phyloP scores from a whole-genome alignment of 1,140 invertebrate genomes.

The Pseudomyrmex cubaensis region DNA sequence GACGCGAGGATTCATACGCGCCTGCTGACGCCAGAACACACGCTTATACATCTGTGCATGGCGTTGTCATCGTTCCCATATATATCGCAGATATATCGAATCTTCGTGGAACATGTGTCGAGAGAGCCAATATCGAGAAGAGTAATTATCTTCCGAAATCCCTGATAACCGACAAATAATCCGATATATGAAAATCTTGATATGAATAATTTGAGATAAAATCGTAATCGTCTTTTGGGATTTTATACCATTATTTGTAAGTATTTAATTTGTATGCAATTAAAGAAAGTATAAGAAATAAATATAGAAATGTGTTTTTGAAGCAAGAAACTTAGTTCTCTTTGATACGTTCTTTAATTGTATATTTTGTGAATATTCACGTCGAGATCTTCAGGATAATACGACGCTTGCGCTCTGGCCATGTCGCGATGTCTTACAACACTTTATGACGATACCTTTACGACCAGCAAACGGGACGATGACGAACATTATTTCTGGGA shows the following conservation, averaged over 20 bases:
- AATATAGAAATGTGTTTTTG: background rate
- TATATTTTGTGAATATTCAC: background rate
- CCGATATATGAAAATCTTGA: background rate
- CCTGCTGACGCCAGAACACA: slow-evolving; percentile 26
- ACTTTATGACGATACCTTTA: background rate
- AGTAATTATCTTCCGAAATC: background rate
- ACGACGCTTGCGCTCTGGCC: background rate
- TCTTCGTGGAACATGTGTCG: background rate
- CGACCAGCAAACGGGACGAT: background rate
- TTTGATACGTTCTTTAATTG: no score
- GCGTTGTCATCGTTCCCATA: background rate
- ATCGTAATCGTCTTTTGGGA: background rate
- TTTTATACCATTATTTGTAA: background rate
- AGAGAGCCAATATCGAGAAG: slow-evolving; percentile 4
- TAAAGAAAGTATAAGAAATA: background rate
- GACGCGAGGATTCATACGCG: slow-evolving; percentile 79
- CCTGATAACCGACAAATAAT: background rate
- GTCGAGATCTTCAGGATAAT: slow-evolving; percentile 8
- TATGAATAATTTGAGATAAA: background rate
- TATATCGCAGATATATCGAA: background rate
- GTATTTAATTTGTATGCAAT: background rate
- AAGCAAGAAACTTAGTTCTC: background rate
- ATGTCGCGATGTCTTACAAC: background rate
- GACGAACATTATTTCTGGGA: no score
- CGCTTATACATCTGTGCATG: background rate